Base-by-base conservation (phyloP, 2,113 vertebrate species). In the Ascaphus truei region DNA sequence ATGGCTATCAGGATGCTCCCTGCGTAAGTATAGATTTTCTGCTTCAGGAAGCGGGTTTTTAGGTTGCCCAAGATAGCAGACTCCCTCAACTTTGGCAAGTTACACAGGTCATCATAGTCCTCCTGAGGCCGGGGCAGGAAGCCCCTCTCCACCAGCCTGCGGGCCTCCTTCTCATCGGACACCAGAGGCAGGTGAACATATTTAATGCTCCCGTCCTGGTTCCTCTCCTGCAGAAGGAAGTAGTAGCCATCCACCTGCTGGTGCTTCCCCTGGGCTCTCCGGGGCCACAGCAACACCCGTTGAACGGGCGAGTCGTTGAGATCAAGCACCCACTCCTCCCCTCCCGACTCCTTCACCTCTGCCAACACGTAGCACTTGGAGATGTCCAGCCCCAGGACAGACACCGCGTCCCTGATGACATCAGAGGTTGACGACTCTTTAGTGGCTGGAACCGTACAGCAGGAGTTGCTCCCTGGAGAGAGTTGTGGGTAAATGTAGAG, bases 1-100 rank as follows among this genome's bases (percentile, higher is more conserved):
- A 99, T 75, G 1, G 95, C 94, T 12, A 99, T 82, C 7, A 99
- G 91, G 79, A 99, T 93, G 62, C 92, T 93, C 11, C 93, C 86
- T 0, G 90, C 91, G 0, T 96, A 98, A 0, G 95, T 99, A 81
- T 99, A 99, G 75, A 99, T 98, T 69, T 95, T 93, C 30, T 83
- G 86, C 13, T 85, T 88, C 7, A 86, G 67, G 80, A 99, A 99
- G 72, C 96, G 95, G 13, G 77, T 76, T 15, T 83, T 86, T 39
- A 99, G 85, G 8, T 84, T 88, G 43, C 85, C 78, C 34, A 98
- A 79, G 13, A 98, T 85, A 0, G 62, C 84, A 3, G 81, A 79
- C 79, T 98, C 93, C 0, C 89, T 94, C 61, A 96, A 74, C 61
- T 83, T 77, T 0, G 92, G 83, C 12, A 99, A 92, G 78, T 88